Evolutionary conservation across 2,113 vertebrate genomes (phyloP).

Genomic region (Rhinogobius similis): DNA sequence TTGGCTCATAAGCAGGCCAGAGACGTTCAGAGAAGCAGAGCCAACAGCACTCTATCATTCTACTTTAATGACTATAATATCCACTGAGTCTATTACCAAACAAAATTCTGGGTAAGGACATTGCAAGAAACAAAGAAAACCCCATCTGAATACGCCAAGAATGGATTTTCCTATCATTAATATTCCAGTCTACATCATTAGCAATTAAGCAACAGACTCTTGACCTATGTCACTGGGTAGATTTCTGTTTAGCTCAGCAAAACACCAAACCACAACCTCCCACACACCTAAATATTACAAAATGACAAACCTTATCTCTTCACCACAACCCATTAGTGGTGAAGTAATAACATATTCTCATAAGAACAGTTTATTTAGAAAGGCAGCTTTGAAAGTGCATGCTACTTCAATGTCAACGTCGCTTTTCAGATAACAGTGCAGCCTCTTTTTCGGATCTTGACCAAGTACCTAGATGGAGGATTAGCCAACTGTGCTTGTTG

Average conservation of each 20-base stretch:
- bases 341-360: not conserved
- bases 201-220: not conserved
- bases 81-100: not conserved
- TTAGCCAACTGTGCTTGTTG: too few species aligned
- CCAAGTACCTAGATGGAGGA: too few species aligned
- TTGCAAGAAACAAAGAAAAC: not conserved
- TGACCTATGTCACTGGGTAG: not conserved
- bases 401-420: not conserved
- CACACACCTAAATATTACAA: not conserved
- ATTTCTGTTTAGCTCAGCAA: conserved; percentile 3
- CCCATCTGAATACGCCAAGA: not conserved
- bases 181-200: not conserved
- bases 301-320: conserved; percentile 3
- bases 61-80: not conserved
- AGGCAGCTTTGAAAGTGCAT: not conserved
- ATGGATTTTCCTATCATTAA: not conserved
- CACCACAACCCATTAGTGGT: not conserved
- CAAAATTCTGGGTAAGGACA: not conserved
- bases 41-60: not conserved
- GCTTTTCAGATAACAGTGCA: not conserved
- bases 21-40: not conserved
- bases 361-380: not conserved
- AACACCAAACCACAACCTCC: not conserved
- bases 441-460: too few species aligned
- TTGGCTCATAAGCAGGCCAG: not conserved